Conservation (phyloP, 1,140 invertebrate species). For the Nasonia vitripennis region DNA sequence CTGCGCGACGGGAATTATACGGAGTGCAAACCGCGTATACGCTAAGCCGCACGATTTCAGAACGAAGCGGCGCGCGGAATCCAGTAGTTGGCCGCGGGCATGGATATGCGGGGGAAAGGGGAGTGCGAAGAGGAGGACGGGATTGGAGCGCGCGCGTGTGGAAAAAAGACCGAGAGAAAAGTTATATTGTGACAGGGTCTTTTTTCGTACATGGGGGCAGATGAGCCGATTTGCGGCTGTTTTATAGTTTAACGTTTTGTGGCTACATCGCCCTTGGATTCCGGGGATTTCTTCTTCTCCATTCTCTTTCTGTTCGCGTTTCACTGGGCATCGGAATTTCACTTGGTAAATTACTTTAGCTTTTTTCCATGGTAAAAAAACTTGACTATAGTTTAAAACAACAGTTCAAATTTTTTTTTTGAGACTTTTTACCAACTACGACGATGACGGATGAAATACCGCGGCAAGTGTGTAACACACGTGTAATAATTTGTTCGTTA, state of each 20-base stretch:
- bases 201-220: constrained; percentile 22
- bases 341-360: no score
- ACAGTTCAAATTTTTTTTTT: not conserved
- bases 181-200: constrained; percentile 47
- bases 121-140: not conserved
- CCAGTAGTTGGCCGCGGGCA: not conserved
- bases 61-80: not conserved
- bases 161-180: constrained; percentile 39
- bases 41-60: not conserved
- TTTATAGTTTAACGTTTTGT: constrained; percentile 7
- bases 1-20: not conserved
- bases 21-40: not conserved
- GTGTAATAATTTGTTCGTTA: constrained; percentile 17
- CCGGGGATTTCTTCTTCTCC: not conserved
- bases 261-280: not conserved
- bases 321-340: no score
- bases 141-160: not conserved
- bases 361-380: no score
- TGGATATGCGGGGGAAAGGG: not conserved
- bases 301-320: not conserved
- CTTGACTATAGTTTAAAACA: no score
- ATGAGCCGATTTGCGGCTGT: constrained; percentile 44
- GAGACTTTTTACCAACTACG: not conserved
- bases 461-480: not conserved
- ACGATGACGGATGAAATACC: not conserved